These are phyloP conservation scores for Eilema griseolum DNA, from an alignment of 2,888 invertebrate species.

Conservation along the genomic window DNA sequence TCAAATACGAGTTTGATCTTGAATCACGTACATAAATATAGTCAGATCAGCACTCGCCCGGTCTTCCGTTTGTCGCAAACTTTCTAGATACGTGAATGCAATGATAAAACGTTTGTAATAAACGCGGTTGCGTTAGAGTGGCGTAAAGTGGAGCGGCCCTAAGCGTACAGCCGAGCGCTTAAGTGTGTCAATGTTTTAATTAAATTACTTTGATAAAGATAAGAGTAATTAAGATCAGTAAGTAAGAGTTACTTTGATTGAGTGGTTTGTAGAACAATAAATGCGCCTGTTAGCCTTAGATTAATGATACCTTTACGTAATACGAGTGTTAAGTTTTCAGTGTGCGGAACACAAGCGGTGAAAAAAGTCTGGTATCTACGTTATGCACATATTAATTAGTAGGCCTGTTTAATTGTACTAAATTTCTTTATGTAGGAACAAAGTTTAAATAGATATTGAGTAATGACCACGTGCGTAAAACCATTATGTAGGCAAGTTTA, in stretches of 20 bases:
- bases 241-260: slow-evolving; percentile 20
- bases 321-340: slow-evolving; percentile 13
- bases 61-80: slow-evolving; percentile 75
- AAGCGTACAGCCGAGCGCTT: slow-evolving; percentile 58
- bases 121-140: slow-evolving; percentile 45
- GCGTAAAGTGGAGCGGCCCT: slow-evolving; percentile 54
- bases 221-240: slow-evolving; percentile 52
- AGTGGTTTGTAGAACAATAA: slow-evolving; percentile 26
- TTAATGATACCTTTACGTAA: slow-evolving; percentile 42
- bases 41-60: slow-evolving; percentile 59
- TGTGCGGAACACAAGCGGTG: neutral
- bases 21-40: slow-evolving; percentile 65
- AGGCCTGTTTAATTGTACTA: slow-evolving; percentile 20
- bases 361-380: neutral
- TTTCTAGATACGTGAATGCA: slow-evolving; percentile 80
- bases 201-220: slow-evolving; percentile 59
- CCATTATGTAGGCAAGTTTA: neutral
- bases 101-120: slow-evolving; percentile 54
- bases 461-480: neutral
- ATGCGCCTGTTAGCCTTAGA: slow-evolving; percentile 19
- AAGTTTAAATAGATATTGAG: neutral
- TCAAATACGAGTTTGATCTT: slow-evolving; percentile 62
- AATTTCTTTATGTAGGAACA: slow-evolving; percentile 9
- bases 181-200: slow-evolving; percentile 75
- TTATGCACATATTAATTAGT: slow-evolving; percentile 19